These are phyloP conservation scores for Sphaerodactylus townsendi DNA, from an alignment of 2,113 vertebrate species.

Conservation along the genomic window DNA sequence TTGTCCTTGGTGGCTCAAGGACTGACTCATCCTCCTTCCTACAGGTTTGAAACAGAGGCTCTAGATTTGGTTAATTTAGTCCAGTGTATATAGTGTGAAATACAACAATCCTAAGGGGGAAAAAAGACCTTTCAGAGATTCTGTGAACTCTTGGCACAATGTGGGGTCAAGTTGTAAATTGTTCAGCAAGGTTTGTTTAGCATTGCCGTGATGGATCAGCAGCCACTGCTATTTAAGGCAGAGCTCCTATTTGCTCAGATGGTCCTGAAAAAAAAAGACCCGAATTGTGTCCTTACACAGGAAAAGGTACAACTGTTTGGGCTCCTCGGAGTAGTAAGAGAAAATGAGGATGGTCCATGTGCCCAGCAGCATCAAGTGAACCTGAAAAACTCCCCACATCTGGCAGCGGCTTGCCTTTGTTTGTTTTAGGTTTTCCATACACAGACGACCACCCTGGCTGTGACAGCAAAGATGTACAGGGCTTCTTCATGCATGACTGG, in stretches of 20 bases:
- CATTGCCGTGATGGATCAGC: not conserved
- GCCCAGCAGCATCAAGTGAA: constrained; percentile 65
- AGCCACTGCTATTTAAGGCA: not conserved
- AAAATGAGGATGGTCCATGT: constrained; percentile 3
- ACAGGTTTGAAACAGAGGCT: not conserved
- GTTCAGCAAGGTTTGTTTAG: constrained; percentile 15
- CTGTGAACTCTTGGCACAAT: constrained; percentile 25
- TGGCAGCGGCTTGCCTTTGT: constrained; percentile 74
- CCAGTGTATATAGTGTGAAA: constrained; percentile 7
- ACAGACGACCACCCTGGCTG: constrained; percentile 77
- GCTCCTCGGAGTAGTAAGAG: not conserved
- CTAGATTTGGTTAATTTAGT: constrained; percentile 39
- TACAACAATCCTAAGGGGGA: not conserved
- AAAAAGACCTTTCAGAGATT: constrained; percentile 12
- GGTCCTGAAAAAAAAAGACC: not conserved
- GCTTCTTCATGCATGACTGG: constrained; percentile 36
- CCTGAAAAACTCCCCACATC: constrained; percentile 78
- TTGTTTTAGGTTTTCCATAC: constrained; percentile 72
- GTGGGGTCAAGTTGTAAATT: constrained; percentile 45
- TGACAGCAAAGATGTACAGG: constrained; percentile 45
- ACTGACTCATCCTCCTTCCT: not conserved
- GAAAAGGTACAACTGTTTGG: not conserved
- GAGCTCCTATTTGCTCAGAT: not conserved
- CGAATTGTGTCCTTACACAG: not conserved
- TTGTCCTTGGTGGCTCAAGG: not conserved